These are phyloP conservation scores for Takifugu bimaculatus DNA, from an alignment of 2,113 vertebrate genomes.

Conservation along the genomic window DNA sequence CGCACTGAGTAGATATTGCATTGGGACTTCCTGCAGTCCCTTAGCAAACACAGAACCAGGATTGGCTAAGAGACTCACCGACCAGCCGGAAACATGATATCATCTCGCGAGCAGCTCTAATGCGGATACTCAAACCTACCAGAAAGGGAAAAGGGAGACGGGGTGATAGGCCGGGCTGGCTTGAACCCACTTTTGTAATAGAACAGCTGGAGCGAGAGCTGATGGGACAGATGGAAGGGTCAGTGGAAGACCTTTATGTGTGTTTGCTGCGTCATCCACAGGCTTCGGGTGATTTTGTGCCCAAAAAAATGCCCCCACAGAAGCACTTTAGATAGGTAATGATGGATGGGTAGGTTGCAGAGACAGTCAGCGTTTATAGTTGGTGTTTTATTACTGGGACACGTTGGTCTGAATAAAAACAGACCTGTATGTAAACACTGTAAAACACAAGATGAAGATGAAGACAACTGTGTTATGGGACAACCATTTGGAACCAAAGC, in stretches of 20 bases:
- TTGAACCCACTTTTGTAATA: constrained; percentile 16
- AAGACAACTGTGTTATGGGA: no score
- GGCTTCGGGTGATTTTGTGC: neutral
- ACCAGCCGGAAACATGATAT: constrained; percentile 65
- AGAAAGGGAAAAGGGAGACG: constrained; percentile 4
- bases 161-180: neutral
- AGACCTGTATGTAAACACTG: no score
- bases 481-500: no score
- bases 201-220: constrained; percentile 21
- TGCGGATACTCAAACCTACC: constrained; percentile 25
- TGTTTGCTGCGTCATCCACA: constrained; percentile 3
- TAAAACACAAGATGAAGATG: no score
- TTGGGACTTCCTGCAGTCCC: constrained; percentile 71
- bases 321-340: no score
- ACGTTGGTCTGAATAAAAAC: no score
- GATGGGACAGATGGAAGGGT: constrained; percentile 14
- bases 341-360: no score
- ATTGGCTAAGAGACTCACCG: constrained; percentile 56
- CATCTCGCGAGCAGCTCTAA: constrained; percentile 46
- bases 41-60: constrained; percentile 63
- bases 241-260: neutral
- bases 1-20: constrained; percentile 72
- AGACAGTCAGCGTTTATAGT: no score
- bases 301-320: neutral
- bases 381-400: no score